A percentile compares a stretch with the other conserved stretches of the same genome.
phyloP scores from a whole-genome alignment of 53 echinoderm and acorn worm genomes.

The Arbacia lixula region DNA sequence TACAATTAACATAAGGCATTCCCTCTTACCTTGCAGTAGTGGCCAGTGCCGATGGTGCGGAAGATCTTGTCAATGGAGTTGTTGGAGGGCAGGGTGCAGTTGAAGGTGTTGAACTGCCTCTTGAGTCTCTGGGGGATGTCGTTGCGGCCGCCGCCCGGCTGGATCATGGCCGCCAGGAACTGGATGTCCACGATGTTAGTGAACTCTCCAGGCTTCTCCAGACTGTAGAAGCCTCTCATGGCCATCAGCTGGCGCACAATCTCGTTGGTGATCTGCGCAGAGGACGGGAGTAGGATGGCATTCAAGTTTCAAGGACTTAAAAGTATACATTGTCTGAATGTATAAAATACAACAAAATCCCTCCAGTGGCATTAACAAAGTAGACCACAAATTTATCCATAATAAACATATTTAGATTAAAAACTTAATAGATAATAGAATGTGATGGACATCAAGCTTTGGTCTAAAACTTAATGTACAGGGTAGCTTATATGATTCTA shows the following conservation, averaged over 20 bases:
- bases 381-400: too few species aligned
- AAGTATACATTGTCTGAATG: too few species aligned
- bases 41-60: conserved; percentile 81
- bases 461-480: too few species aligned
- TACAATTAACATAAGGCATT: too few species aligned
- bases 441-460: too few species aligned
- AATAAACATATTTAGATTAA: too few species aligned
- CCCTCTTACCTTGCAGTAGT: conserved; percentile 94
- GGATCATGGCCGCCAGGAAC: conserved; percentile 99
- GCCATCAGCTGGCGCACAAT: conserved; percentile 98
- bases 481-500: too few species aligned
- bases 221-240: conserved; percentile 92
- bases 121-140: conserved; percentile 99
- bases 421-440: too few species aligned
- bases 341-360: too few species aligned
- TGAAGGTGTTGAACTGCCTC: conserved; percentile 97
- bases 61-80: conserved; percentile 99
- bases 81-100: conserved; percentile 94
- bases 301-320: too few species aligned
- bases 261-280: conserved; percentile 99
- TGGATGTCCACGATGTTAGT: conserved; percentile 99
- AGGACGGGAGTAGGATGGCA: too few species aligned
- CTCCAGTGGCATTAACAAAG: too few species aligned
- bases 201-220: conserved; percentile 99
- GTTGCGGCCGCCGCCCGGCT: conserved; percentile 98